Base-by-base conservation (phyloP, 2,888 invertebrate genomes). In the Exephanes ischioxanthus region DNA sequence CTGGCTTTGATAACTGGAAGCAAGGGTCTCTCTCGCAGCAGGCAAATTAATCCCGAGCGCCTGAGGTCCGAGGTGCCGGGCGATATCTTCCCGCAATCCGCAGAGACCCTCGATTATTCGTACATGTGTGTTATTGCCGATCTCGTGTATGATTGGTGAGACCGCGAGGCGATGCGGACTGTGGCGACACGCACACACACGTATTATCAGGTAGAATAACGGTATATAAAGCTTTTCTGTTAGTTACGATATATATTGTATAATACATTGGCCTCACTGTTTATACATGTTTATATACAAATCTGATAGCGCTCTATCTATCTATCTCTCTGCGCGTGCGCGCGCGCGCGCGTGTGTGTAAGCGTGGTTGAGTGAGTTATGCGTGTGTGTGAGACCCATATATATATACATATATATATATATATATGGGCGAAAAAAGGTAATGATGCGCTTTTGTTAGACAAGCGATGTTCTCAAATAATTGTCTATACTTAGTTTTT, bases 131-230 rank as follows among this genome's bases (percentile, higher is more conserved):
- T 87, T 85, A 84, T 76, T 86, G 88, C 87, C 87, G 58, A 55
- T 78, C 79, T 78, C 73, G 79, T 48, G 55, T 45, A 68, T 82
- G 63, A 61, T 53, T 58, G 68, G 45, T 72, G 79, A 71, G 37
- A 78, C 19, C 45, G 78, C 55, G 51, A 80, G 83, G 61, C 71
- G 79, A 83, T 73, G 86, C 80, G 58, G 73, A 48, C 85, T 58
- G 78, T 67, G 84, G 73, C 73, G 48, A 58, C 75, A 37, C 75
- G 37, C 76, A 55, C 55, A 58, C 70, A 75, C 76, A 72, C 79
- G 75, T 75, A 53, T 86, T 72, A 89, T 80, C 88, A 89, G 90
- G 90, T 89, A 90, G 90, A 58, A 90, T 83, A 55, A 90, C 87
- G 89, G 88, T 87, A 86, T 88, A 86, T 79, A 84, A 87, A 87